Evolutionary conservation across 1,140 invertebrate genomes (phyloP), one percentile per base, ranked within the genome.

Genomic region (Lasioglossum albipes): DNA sequence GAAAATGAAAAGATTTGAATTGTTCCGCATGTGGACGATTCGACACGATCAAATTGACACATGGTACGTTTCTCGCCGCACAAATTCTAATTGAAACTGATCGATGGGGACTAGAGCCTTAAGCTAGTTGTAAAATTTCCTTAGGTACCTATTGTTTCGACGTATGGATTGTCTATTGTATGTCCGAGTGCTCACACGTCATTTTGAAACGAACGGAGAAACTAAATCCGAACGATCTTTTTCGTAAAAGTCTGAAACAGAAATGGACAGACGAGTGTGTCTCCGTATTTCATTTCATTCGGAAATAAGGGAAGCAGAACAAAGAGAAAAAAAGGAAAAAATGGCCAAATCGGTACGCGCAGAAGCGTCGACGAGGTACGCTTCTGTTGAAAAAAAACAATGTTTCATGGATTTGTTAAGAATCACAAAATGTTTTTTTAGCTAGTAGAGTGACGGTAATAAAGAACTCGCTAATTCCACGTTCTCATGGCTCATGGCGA

Each of bases 341-440:
- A 80, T 12, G 20, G 45, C 10, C 22, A 62, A 57, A 36, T 22
- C 57, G 68, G 74, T 54, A 83, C 64, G 67, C 65, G 80, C 62
- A 75, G 42, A 79, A 65, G 49, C 73, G 54, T 70, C 73, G 69
- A 75, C 52, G 73, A 27, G 74, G 64, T 52, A 62, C 78, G 66
- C 68, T 73, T 66, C 75, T 68, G 81, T 72, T 73, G 45, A 62
- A 85, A 36, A 36, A 36, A 36, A 36, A 36, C 62, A 83, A 49
- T 59, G 66, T 86, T 78, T 86, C 78, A 65, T 77, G 75, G 79
- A 78, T 78, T 75, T 77, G 78, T 86, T 79, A 62, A 57, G 64
- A 64, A 82, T 85, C 76, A 83, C 84, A 85, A 73, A 83, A 86
- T 73, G 84, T 86, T 80, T 88, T 88, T 87, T 85, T 85, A 87